Evolutionary conservation across 2,113 vertebrate species (phyloP), one percentile per base, ranked within the genome.

Genomic region (Polyodon spathula): DNA sequence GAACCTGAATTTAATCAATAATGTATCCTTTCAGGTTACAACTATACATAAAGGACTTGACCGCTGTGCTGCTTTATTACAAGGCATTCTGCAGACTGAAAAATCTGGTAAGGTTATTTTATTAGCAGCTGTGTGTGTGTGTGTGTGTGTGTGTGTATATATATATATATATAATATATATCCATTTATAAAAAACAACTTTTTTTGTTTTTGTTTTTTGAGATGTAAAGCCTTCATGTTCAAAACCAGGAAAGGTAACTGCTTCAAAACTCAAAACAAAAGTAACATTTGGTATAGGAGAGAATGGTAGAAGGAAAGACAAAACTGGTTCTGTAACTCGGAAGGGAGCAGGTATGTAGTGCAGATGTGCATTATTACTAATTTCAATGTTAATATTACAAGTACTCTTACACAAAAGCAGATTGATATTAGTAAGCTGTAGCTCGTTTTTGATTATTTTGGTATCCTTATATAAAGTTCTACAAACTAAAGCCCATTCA

Each of bases 31-130:
- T 42, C 67, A 98, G 94, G 89, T 86, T 40, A 71, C 70, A 51
- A 60, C 69, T 8, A 39, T 90, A 44, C 82, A 88, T 53, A 63
- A 73, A 8, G 92, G 89, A 5, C 84, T 97, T 68, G 90, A 92
- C 63, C 88, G 76, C 7, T 97, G 92, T 81, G 90, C 92, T 39
- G 81, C 88, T 67, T 83, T 98, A 68, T 83, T 97, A 37, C 70
- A 74, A 62, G 84, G 73, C 60, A 86, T 95, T 58, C 85, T 97
- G 39, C 81, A 86, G 69, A 86, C 78, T 51, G 91, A 93, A 0
- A 59, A 69, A 14, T 15, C 77, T 84, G 90, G 91, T 93, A 65
- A 63, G 71, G 1, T 2, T 59, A 59, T 38, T 55, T 0, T 60
- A 11, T 53, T 39, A 38, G 10, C 71, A 69, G 48, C 61, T 70